These are phyloP conservation scores for Drosophila acutilabella DNA, from an alignment of 2,888 invertebrate genomes.

Conservation along the genomic window DNA sequence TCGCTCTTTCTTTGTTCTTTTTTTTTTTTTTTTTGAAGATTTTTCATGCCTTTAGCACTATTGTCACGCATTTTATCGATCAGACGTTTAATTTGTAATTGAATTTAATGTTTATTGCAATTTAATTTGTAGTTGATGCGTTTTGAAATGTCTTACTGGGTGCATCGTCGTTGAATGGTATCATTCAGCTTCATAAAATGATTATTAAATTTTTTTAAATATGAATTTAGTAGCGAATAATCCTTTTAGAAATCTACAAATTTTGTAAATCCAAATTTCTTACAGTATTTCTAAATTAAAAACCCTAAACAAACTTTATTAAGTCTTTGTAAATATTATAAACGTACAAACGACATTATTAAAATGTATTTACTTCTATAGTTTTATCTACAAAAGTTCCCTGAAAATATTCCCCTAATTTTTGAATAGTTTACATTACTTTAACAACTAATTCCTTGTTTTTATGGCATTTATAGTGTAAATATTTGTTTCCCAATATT, in stretches of 20 bases:
- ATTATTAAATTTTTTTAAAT: no score
- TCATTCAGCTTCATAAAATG: conserved; percentile 2
- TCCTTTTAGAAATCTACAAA: no score
- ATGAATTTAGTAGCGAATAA: no score
- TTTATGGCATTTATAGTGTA: conserved; percentile 21
- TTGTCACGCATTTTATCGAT: conserved; percentile 60
- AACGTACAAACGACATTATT: not conserved
- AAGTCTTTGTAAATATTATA: no score
- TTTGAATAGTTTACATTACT: conserved; percentile 9
- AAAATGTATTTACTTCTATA: not conserved
- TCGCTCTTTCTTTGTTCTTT: not conserved
- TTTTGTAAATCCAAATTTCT: no score
- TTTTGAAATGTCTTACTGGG: conserved; percentile 32
- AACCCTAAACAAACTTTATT: no score
- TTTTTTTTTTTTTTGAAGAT: no score
- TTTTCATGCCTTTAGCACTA: conserved; percentile 13
- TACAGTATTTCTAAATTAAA: no score
- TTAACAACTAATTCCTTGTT: conserved; percentile 30
- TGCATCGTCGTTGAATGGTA: conserved; percentile 7
- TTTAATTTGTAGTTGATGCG: conserved; percentile 59
- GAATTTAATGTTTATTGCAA: conserved; percentile 69
- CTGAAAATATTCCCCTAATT: not conserved
- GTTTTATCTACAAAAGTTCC: not conserved
- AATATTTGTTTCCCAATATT: conserved; percentile 27
- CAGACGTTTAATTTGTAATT: conserved; percentile 60